A percentile compares a stretch with the other conserved stretches of the same genome.
These are phyloP conservation scores for Thryonomys swinderianus DNA, from an alignment of 2,113 vertebrate genomes.

Conservation along the genomic window DNA sequence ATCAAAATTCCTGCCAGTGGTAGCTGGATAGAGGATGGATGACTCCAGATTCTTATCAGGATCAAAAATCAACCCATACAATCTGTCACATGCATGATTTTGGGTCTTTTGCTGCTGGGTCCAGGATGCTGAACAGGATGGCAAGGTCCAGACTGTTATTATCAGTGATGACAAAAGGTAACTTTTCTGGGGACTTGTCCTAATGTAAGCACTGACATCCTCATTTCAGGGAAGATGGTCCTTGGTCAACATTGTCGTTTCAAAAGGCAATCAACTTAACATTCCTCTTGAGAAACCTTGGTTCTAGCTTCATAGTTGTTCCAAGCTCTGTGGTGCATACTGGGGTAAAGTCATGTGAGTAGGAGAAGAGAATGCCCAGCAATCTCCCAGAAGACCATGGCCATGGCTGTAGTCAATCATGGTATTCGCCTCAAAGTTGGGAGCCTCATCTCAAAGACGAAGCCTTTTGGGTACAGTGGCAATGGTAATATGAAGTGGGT, in stretches of 20 bases:
- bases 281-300: conserved; percentile 90
- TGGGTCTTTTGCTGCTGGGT: conserved; percentile 94
- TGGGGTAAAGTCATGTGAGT: conserved; percentile 94
- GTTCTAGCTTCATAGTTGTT: conserved; percentile 87
- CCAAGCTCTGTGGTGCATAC: conserved; percentile 97
- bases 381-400: conserved; percentile 92
- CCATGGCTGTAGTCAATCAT: conserved; percentile 92
- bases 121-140: conserved; percentile 94
- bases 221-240: conserved; percentile 90
- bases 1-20: conserved; percentile 96
- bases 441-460: conserved; percentile 92
- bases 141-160: conserved; percentile 92
- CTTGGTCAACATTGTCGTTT: conserved; percentile 87
- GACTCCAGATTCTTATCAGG: conserved; percentile 97
- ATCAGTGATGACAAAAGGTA: conserved; percentile 96
- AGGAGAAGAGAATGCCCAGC: conserved; percentile 96
- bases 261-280: conserved; percentile 97
- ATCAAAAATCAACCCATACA: conserved; percentile 95
- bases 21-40: conserved; percentile 97
- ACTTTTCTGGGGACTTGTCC: conserved; percentile 77
- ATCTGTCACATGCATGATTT: conserved; percentile 93
- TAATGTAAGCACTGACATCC: conserved; percentile 92
- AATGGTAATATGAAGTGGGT: not conserved
- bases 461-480: conserved; percentile 89
- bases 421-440: conserved; percentile 94